phyloP scores from a whole-genome alignment of 2,888 invertebrate genomes.

The Heteropelma amictum region DNA sequence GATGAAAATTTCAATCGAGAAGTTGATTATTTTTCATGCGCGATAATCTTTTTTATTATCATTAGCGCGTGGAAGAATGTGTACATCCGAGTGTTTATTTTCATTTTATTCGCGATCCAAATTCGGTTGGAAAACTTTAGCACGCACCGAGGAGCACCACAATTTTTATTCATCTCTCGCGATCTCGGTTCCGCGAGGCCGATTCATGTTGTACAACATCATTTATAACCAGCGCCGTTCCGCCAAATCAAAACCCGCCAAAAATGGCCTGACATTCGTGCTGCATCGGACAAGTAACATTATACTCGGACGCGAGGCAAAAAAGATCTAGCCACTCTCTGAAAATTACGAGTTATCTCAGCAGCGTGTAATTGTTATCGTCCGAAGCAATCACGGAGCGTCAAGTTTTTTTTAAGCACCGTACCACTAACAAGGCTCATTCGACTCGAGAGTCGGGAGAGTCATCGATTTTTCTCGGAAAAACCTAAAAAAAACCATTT shows the following conservation, averaged over 20 bases:
- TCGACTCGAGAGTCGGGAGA: background rate
- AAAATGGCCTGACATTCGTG: constrained; percentile 28
- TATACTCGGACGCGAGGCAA: background rate
- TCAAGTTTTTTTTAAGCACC: background rate
- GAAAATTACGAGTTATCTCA: constrained; percentile 33
- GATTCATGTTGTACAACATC: constrained; percentile 42
- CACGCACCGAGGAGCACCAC: constrained; percentile 27
- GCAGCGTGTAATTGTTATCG: constrained; percentile 44
- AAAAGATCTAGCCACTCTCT: constrained; percentile 13
- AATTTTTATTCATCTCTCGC: background rate
- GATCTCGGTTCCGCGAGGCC: background rate
- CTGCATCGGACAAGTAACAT: background rate
- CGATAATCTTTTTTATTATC: too few species aligned
- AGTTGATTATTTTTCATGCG: background rate
- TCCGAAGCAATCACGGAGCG: background rate
- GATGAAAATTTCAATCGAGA: background rate
- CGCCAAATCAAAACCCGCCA: constrained; percentile 37
- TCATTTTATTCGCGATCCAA: background rate
- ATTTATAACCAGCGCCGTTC: constrained; percentile 41
- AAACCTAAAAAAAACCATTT: background rate
- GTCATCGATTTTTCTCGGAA: too few species aligned
- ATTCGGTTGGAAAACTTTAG: constrained; percentile 26
- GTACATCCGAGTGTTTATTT: too few species aligned
- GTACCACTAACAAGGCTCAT: background rate
- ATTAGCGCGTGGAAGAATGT: too few species aligned